Evolutionary conservation across 2,113 vertebrate genomes (phyloP).

Genomic region (Xyrauchen texanus): DNA sequence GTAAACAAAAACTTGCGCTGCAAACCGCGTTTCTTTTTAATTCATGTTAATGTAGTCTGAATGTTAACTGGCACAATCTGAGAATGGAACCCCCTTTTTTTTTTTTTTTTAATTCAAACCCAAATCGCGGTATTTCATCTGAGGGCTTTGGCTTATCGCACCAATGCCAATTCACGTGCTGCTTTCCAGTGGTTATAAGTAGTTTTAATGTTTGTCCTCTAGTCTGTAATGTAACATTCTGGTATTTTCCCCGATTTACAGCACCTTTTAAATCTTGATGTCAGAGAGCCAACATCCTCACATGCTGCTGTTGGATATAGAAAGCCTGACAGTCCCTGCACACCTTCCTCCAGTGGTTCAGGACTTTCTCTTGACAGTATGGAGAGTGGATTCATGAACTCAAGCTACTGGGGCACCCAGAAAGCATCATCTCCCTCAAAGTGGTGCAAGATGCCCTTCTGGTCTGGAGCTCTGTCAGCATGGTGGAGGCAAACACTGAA

Average conservation of each 20-base stretch:
- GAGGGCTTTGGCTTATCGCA: too few species aligned
- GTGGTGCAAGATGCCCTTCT: constrained; percentile 66
- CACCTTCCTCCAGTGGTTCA: constrained; percentile 55
- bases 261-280: constrained; percentile 70
- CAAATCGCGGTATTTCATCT: too few species aligned
- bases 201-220: too few species aligned
- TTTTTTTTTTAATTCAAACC: too few species aligned
- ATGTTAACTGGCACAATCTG: too few species aligned
- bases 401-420: constrained; percentile 62
- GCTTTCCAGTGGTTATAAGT: too few species aligned
- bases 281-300: constrained; percentile 60
- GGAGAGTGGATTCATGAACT: constrained; percentile 40
- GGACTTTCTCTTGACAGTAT: constrained; percentile 46
- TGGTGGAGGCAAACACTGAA: constrained; percentile 67
- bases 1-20: not conserved
- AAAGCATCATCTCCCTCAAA: constrained; percentile 42
- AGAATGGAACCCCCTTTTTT: too few species aligned
- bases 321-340: constrained; percentile 49
- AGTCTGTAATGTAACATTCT: too few species aligned
- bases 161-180: too few species aligned
- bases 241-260: constrained; percentile 30
- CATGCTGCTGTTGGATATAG: constrained; percentile 58
- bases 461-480: constrained; percentile 72
- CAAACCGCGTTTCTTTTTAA: not conserved
- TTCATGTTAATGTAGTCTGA: too few species aligned